Base-by-base conservation (phyloP, 2,797 vertebrate genomes). In the Rhabdophis nuchalis region DNA sequence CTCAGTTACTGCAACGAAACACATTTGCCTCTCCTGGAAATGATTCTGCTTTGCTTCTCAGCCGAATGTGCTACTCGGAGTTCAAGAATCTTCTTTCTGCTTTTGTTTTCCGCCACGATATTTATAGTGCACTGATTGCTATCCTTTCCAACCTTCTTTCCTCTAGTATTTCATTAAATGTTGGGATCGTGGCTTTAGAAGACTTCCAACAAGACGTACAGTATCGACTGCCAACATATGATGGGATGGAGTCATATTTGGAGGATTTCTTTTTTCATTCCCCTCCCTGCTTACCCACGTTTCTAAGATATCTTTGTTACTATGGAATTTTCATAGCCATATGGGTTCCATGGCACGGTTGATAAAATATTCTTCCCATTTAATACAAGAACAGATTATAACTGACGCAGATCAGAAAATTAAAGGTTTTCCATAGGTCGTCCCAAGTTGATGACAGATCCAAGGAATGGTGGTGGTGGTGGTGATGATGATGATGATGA, bases 91-190 rank as follows among this genome's bases (percentile, higher is more conserved):
- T 23, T 85, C 91, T 93, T 89, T 41, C 85, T n/a, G 54, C 77
- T 72, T 32, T 91, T 91, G 29, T 93, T 94, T 87, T 11, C 36
- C 57, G 13, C 72, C 93, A 91, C 56, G 92, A 46, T 29, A 18
- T n/a, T 18, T 10, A 13, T 36, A 86, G 88, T 90, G 93, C 92
- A 92, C 54, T 86, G 92, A 93, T 88, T 93, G 29, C 6, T n/a
- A 61, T 82, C 20, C 89, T 95, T 94, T 90, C 46, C 61, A 94
- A 52, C 91, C 93, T 77, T 88, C 87, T 93, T 92, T 85, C 85
- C 92, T 95, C 27, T 92, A 95, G 92, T 27, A 52, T 50, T 94
- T 91, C 92, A 85, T 95, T 90, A 88, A 82, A 92, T 57, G n/a
- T 88, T 86, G 50, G 64, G 87, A 88, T 95, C 88, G 57, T 88